Conservation (phyloP, 1,140 invertebrate genomes). For the Drosophila truncata region DNA sequence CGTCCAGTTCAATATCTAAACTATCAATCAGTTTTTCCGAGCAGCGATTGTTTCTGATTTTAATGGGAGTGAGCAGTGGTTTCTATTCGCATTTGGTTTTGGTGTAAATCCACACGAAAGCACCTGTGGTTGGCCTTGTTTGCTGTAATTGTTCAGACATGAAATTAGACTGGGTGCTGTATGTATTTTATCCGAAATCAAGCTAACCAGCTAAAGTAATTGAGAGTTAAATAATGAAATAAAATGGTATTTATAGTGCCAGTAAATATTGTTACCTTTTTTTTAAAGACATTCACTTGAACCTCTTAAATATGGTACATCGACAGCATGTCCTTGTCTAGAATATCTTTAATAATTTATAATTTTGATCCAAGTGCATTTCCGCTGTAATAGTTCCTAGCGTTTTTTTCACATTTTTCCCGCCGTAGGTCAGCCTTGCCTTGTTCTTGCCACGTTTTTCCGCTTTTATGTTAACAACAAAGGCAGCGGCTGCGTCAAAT, state of each 20-base stretch:
- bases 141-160: background rate
- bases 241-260: background rate
- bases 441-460: slow-evolving; percentile 35
- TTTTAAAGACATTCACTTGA: background rate
- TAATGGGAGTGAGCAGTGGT: background rate
- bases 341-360: slow-evolving; percentile 21
- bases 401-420: background rate
- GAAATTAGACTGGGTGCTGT: background rate
- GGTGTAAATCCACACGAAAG: slow-evolving; percentile 26
- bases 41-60: slow-evolving; percentile 13
- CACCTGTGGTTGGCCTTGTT: slow-evolving; percentile 12
- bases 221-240: background rate
- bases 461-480: slow-evolving; percentile 47
- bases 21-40: slow-evolving; percentile 41
- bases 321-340: background rate
- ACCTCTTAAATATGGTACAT: background rate
- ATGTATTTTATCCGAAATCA: background rate
- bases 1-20: slow-evolving; percentile 9
- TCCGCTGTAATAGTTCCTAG: slow-evolving; percentile 30
- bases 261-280: background rate
- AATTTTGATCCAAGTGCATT: slow-evolving; percentile 22
- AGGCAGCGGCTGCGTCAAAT: slow-evolving; percentile 41
- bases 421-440: slow-evolving; percentile 23
- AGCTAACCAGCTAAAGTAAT: background rate
- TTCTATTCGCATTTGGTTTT: slow-evolving; percentile 5